Evolutionary conservation across 2,113 vertebrate genomes (phyloP).

Genomic region (Ancistrus triradiatus): DNA sequence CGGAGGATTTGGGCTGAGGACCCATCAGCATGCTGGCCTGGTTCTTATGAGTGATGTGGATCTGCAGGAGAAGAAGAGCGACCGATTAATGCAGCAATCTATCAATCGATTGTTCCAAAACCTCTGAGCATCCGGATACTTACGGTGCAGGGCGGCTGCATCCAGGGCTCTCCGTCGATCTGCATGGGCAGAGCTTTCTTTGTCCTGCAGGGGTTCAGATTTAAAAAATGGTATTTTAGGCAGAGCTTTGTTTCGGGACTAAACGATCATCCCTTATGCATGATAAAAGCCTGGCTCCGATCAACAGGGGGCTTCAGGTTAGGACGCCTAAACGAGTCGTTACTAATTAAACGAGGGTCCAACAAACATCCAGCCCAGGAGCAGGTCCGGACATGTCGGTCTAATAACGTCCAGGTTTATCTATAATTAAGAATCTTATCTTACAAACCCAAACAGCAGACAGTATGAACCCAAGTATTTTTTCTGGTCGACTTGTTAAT

Average conservation of each 20-base stretch:
- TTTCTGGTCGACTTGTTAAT: too few species aligned
- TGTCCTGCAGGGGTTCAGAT: constrained; percentile 73
- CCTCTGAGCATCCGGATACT: too few species aligned
- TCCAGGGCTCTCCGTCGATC: constrained; percentile 93
- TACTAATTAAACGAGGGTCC: too few species aligned
- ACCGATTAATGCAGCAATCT: too few species aligned
- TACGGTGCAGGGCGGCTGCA: constrained; percentile 91
- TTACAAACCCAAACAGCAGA: too few species aligned
- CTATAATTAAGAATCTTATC: too few species aligned
- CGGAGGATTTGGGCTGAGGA: constrained; percentile 71
- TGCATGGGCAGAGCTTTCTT: constrained; percentile 90
- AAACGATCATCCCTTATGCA: background rate
- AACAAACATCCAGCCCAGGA: too few species aligned
- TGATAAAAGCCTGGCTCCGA: constrained; percentile 15
- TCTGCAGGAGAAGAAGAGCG: constrained; percentile 62
- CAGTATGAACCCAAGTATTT: too few species aligned
- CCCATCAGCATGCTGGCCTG: constrained; percentile 85
- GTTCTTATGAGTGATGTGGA: constrained; percentile 88
- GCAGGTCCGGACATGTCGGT: background rate
- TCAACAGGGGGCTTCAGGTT: too few species aligned
- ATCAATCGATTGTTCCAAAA: too few species aligned
- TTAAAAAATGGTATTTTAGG: background rate
- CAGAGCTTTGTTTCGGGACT: background rate
- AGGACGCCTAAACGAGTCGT: too few species aligned
- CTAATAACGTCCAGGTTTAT: too few species aligned